Percentiles rank a stretch among this genome's conserved stretches.
These are phyloP conservation scores for Erebia epiphron DNA, from an alignment of 2,888 invertebrate species.

Conservation along the genomic window DNA sequence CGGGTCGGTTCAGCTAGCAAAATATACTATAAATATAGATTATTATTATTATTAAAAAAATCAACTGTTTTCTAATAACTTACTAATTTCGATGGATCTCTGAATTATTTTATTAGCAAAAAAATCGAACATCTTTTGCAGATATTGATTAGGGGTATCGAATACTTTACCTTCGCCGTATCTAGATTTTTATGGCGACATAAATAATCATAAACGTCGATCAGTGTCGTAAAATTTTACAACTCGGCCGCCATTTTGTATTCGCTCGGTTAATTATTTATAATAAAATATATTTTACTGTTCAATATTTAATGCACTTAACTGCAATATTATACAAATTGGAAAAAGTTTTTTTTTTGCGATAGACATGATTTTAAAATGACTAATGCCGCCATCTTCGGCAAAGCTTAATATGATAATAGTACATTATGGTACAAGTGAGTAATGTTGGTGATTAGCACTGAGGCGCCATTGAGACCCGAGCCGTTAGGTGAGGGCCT, in stretches of 20 bases:
- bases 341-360: background rate
- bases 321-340: conserved; percentile 22
- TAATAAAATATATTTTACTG: conserved; percentile 20
- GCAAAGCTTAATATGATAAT: too few relatives aligned
- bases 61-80: background rate
- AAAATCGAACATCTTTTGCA: background rate
- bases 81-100: background rate
- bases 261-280: conserved; percentile 23
- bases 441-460: too few relatives aligned
- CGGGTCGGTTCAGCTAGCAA: too few relatives aligned
- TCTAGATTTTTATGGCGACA: conserved; percentile 27
- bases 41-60: too few relatives aligned
- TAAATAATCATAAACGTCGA: conserved; percentile 35
- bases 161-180: conserved; percentile 16
- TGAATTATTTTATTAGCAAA: background rate
- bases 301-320: conserved; percentile 23
- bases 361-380: too few relatives aligned
- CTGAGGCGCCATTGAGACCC: too few relatives aligned
- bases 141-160: conserved; percentile 4
- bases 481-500: too few relatives aligned
- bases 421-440: too few relatives aligned
- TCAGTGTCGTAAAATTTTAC: conserved; percentile 34
- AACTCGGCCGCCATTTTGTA: conserved; percentile 23
- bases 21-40: too few relatives aligned
- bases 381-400: too few relatives aligned